phyloP scores from a whole-genome alignment of 2,888 invertebrate genomes.

The Girardia tigrina region DNA sequence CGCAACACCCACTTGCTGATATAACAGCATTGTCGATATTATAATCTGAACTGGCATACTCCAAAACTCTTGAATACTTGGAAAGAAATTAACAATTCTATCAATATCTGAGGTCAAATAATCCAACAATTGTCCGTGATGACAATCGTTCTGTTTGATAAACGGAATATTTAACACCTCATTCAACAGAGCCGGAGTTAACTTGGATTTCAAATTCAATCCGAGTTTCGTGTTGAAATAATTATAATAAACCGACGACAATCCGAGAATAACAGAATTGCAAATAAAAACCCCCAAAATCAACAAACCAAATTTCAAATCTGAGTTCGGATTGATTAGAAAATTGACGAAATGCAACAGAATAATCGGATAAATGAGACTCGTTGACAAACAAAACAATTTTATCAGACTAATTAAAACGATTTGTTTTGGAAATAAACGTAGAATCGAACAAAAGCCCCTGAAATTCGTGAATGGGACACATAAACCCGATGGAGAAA shows the following conservation, averaged over 20 bases:
- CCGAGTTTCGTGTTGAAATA: neutral
- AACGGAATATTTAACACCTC: neutral
- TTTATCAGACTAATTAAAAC: neutral
- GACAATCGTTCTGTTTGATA: neutral
- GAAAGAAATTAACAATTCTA: slow-evolving; percentile 81
- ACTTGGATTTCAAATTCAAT: neutral
- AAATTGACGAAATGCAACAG: neutral
- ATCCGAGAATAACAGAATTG: neutral
- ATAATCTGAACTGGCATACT: slow-evolving; percentile 73
- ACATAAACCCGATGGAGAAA: neutral
- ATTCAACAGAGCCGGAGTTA: neutral
- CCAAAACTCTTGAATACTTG: slow-evolving; percentile 90
- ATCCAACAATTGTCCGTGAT: slow-evolving; percentile 72
- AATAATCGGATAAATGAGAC: slow-evolving; percentile 11
- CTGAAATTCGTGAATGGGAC: neutral
- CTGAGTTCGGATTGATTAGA: neutral
- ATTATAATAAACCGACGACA: slow-evolving; percentile 19
- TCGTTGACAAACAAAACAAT: slow-evolving; percentile 7
- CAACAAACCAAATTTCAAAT: neutral
- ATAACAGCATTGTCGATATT: slow-evolving; percentile 39
- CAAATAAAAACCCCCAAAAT: neutral
- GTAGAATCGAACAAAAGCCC: neutral
- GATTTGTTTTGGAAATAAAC: neutral
- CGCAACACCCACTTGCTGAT: slow-evolving; percentile 65
- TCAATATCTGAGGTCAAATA: slow-evolving; percentile 92